Evolutionary conservation across 2,113 vertebrate species (phyloP).

Genomic region (Megaceryle torquata): DNA sequence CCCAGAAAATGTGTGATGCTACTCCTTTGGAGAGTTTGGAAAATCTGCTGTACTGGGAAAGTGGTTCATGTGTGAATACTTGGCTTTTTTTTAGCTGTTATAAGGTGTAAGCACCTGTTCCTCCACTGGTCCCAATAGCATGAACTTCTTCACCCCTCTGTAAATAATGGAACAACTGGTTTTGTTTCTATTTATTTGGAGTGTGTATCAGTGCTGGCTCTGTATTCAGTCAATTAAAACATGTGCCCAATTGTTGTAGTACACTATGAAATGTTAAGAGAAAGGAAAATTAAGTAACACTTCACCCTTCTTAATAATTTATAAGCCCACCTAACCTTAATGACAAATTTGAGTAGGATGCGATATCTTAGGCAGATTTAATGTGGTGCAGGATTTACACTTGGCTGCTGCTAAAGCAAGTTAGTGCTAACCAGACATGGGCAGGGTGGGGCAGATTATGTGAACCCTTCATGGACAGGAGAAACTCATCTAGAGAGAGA

Average conservation of each 20-base stretch:
- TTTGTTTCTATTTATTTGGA: background rate
- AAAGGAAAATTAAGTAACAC: slow-evolving; percentile 62
- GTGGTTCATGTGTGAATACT: background rate
- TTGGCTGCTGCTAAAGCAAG: slow-evolving; percentile 31
- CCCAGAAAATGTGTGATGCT: background rate
- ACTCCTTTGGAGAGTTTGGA: background rate
- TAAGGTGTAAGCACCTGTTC: background rate
- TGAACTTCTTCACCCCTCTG: background rate
- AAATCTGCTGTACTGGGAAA: background rate
- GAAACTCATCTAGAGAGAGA: slow-evolving; percentile 75
- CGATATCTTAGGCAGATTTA: slow-evolving; percentile 51
- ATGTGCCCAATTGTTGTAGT: slow-evolving; percentile 35
- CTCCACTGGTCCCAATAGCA: background rate
- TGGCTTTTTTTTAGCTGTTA: background rate
- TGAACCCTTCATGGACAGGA: slow-evolving; percentile 67
- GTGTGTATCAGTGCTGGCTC: background rate
- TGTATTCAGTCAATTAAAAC: slow-evolving; percentile 49
- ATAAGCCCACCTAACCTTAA: slow-evolving; percentile 57
- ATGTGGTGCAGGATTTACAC: slow-evolving; percentile 58
- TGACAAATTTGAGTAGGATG: slow-evolving; percentile 62
- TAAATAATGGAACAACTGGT: background rate
- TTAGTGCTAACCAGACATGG: slow-evolving; percentile 63
- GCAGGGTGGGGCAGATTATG: slow-evolving; percentile 56
- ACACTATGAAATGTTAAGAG: slow-evolving; percentile 46
- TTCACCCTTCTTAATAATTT: slow-evolving; percentile 61